Conservation (phyloP, 2,888 invertebrate species). For the Standfussiana lucernea region DNA sequence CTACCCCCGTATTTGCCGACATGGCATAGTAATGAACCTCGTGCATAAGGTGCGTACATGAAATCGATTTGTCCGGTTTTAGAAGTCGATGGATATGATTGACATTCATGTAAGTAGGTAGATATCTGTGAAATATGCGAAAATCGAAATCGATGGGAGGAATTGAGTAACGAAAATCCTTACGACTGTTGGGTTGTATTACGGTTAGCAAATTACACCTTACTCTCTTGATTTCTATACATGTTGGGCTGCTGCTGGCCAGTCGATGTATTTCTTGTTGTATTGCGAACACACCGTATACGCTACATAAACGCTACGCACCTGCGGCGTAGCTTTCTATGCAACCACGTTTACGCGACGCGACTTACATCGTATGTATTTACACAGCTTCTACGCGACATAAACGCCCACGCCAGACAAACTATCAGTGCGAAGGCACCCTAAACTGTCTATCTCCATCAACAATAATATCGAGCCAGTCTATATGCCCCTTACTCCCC, state of each 20-base stretch:
- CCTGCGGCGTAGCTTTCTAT: background rate
- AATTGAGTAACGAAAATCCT: background rate
- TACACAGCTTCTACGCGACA: slow-evolving; percentile 1
- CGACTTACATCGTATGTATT: background rate
- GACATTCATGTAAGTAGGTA: background rate
- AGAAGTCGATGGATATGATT: slow-evolving; percentile 23
- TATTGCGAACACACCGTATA: background rate
- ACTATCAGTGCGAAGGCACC: background rate
- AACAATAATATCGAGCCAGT: slow-evolving; percentile 48
- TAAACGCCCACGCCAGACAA: background rate
- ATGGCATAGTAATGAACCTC: slow-evolving; percentile 62
- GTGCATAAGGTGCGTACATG: slow-evolving; percentile 40
- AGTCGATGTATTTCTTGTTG: background rate
- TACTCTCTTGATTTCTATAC: background rate
- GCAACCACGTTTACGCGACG: background rate
- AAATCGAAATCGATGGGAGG: background rate
- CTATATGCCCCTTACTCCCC: slow-evolving; percentile 42
- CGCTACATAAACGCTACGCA: background rate
- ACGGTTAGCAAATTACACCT: too few species aligned
- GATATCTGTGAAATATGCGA: background rate
- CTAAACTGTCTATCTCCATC: slow-evolving; percentile 30
- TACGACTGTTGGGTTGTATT: too few species aligned
- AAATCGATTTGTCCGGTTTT: slow-evolving; percentile 30
- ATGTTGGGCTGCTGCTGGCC: background rate
- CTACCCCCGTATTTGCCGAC: slow-evolving; percentile 55